Conservation (phyloP, 1,140 invertebrate species). For the Nebria ingens region DNA sequence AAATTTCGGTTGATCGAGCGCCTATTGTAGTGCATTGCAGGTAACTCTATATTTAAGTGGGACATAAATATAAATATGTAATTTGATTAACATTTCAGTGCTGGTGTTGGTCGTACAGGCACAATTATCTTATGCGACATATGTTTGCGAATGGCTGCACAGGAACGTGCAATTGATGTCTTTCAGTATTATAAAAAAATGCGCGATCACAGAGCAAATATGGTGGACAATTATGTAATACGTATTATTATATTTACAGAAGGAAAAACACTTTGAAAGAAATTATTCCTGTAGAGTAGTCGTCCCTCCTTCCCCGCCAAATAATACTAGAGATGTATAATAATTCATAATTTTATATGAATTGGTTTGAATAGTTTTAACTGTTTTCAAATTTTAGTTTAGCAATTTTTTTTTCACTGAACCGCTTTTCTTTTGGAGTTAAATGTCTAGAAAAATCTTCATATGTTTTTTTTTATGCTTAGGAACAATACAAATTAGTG, state of each 20-base stretch:
- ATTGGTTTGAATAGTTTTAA: no score
- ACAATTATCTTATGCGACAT: constrained; percentile 75
- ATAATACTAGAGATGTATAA: no score
- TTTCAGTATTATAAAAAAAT: constrained; percentile 74
- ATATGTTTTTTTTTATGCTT: not conserved
- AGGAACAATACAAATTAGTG: constrained; percentile 29
- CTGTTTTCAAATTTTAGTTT: no score
- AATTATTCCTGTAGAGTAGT: no score
- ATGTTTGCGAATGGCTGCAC: constrained; percentile 54
- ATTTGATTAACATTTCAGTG: constrained; percentile 38
- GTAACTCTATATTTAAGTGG: constrained; percentile 20
- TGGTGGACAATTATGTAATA: constrained; percentile 48
- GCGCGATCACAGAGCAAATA: constrained; percentile 68
- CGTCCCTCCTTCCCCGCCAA: no score
- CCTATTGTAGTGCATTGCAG: constrained; percentile 47
- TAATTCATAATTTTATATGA: no score
- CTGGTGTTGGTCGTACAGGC: constrained; percentile 75
- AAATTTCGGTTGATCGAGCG: constrained; percentile 34
- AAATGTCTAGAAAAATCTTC: not conserved
- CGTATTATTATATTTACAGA: not conserved
- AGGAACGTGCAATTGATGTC: constrained; percentile 61
- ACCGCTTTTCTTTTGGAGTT: no score
- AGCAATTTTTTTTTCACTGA: no score
- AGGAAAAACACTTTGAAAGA: not conserved
- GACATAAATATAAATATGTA: not conserved